These are phyloP conservation scores for Pelagia noctiluca DNA, from an alignment of 30 jellyfish, hydroid and myxozoan genomes.

Conservation along the genomic window DNA sequence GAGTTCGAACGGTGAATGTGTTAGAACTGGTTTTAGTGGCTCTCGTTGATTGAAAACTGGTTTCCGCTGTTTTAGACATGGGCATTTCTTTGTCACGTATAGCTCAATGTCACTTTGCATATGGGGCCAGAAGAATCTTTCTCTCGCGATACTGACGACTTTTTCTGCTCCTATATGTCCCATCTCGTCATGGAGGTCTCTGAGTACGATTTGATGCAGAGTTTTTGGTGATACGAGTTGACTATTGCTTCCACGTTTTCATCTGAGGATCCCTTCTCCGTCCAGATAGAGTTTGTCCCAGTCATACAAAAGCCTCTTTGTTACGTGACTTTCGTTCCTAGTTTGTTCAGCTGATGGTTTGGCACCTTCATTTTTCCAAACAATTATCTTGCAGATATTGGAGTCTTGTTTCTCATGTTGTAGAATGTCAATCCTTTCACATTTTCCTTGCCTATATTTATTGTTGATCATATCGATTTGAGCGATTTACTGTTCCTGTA, in stretches of 20 bases:
- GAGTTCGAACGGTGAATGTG: constrained; percentile 28
- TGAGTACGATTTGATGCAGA: constrained; percentile 11
- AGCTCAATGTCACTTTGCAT: constrained; percentile 44
- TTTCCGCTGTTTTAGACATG: constrained; percentile 43
- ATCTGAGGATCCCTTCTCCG: constrained; percentile 33
- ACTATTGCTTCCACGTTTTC: constrained; percentile 27
- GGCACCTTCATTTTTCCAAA: constrained; percentile 5
- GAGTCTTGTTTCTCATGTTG: constrained; percentile 22
- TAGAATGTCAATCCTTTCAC: constrained; percentile 8
- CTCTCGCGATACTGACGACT: constrained; percentile 19
- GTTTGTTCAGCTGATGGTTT: constrained; percentile 37
- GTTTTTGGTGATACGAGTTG: constrained; percentile 25
- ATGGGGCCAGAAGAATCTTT: constrained; percentile 54
- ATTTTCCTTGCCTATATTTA: constrained; percentile 2
- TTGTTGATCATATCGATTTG: constrained; percentile 15
- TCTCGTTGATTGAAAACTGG: constrained; percentile 48
- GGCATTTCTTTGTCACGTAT: constrained; percentile 23
- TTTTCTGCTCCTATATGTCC: constrained; percentile 3
- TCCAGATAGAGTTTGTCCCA: constrained; percentile 33
- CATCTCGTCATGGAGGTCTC: constrained; percentile 11
- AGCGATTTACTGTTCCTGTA: constrained; percentile 12
- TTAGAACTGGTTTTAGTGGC: constrained; percentile 7
- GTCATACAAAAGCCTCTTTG: constrained; percentile 34
- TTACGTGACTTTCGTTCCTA: constrained; percentile 16
- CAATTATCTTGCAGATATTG: not conserved